Evolutionary conservation across 2,888 invertebrate species (phyloP), one percentile per base, ranked within the genome.

Genomic region (Hofmannophila pseudospretella): DNA sequence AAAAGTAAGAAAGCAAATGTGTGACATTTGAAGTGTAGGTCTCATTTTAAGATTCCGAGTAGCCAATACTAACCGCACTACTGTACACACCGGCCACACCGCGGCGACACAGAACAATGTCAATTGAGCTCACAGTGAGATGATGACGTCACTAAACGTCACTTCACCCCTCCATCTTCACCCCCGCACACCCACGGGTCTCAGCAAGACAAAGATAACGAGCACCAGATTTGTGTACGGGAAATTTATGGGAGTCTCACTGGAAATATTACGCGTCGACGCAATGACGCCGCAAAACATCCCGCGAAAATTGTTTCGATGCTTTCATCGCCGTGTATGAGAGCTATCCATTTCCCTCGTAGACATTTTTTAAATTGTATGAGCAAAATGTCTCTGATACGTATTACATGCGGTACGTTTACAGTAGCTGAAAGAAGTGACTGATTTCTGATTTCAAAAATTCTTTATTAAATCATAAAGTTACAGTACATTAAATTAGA

Each of bases 61-160:
- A 22, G 32, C 38, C 49, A 47, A 39, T 45, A 11, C 29, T 20
- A 9, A n/a, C 9, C 2, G 25, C 8, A n/a, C 8, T 13, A 43
- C 38, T 38, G 34, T 34, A 42, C 33, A 7, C n/a, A n/a, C n/a
- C n/a, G n/a, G n/a, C n/a, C n/a, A n/a, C 40, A 39, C 41, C 33
- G 41, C 32, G 38, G 34, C 44, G 39, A 54, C 55, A 47, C 57
- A 47, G 53, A 69, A 67, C 66, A 70, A 64, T 68, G 66, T 67
- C 69, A 68, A 65, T 68, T 52, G 60, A 61, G 56, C 51, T 58
- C 56, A 57, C 58, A 54, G 61, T 51, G 54, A 63, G 61, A 73
- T 66, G 77, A 77, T 74, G 78, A 78, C 73, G 69, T 76, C 70
- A 70, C 64, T 58, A 67, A 65, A 67, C 64, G 68, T 70, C 66